Evolutionary conservation across 2,888 invertebrate genomes (phyloP), one percentile per base, ranked within the genome.

Genomic region (Aphelenchoides bicaudatus): DNA sequence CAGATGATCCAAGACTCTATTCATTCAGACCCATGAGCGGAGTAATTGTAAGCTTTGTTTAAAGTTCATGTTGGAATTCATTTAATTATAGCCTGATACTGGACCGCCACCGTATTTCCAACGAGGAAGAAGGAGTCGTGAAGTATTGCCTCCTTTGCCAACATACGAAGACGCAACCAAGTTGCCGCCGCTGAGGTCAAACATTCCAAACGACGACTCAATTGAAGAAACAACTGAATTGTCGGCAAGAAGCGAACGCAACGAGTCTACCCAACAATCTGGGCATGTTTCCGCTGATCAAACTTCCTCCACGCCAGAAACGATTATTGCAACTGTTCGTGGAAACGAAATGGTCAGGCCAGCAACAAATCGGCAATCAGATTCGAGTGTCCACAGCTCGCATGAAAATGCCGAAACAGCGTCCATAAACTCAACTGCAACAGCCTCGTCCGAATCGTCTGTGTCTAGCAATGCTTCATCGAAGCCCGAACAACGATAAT

Each of bases 81-180:
- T n/a, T n/a, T n/a, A n/a, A n/a, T n/a, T n/a, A n/a, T 29, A 30
- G 13, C 38, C 48, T 21, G 70, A 66, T 21, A 53, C 49, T 13
- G 76, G 72, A 1, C 76, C 76, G 8, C 76, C 76, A 1, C 75
- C 76, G 0, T 76, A 76, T 46, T 56, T 67, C n/a, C 54, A 54
- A 8, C 67, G 54, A 68, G 61, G 48, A 39, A 56, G 65, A 8
- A 50, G 71, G 25, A 39, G 60, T 21, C 58, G 66, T 23, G 69
- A 70, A 34, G 59, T 61, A 5, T 61, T 76, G 13, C 76, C 76
- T 2, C 76, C 76, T 1, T 56, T 76, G 10, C 76, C 76, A 1
- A 71, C 65, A n/a, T 76, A 76, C 62, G 76, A 76, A 48, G 76
- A 77, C 51, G 76, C 76, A 0, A 76, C 76, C 0, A 76, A 76